phyloP scores from a whole-genome alignment of 2,888 invertebrate genomes.

The Trichacis sp. region DNA sequence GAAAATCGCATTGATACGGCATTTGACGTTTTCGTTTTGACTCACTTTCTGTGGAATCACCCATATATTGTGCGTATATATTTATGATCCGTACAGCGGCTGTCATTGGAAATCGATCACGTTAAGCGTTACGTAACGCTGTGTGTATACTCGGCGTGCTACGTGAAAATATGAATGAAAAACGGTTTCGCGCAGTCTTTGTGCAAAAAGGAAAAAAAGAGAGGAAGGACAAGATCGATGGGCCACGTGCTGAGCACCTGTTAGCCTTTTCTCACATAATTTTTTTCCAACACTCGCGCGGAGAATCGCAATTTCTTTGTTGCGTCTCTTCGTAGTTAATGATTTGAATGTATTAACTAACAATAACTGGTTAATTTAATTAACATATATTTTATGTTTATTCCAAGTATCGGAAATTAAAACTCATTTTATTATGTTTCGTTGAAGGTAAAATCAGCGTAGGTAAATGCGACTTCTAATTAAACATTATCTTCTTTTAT shows the following conservation, averaged over 20 bases:
- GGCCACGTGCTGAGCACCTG: slow-evolving; percentile 66
- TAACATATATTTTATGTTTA: no score
- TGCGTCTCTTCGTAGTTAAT: no score
- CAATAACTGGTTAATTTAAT: slow-evolving; percentile 1
- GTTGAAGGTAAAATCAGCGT: no score
- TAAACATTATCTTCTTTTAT: no score
- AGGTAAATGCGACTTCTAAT: no score
- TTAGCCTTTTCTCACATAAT: slow-evolving; percentile 50
- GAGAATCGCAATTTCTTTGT: no score
- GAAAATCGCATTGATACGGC: background rate
- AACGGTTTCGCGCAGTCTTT: slow-evolving; percentile 61
- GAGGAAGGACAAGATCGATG: slow-evolving; percentile 60
- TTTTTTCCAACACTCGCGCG: slow-evolving; percentile 36
- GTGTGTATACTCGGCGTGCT: slow-evolving; percentile 42
- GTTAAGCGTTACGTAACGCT: slow-evolving; percentile 46
- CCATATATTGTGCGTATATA: slow-evolving; percentile 21
- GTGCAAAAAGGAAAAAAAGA: slow-evolving; percentile 59
- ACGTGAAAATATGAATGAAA: slow-evolving; percentile 64
- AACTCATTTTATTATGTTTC: no score
- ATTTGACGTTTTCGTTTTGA: background rate
- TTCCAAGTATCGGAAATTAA: no score
- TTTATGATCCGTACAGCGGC: slow-evolving; percentile 42
- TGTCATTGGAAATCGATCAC: slow-evolving; percentile 46
- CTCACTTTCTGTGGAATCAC: background rate
- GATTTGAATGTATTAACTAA: no score